Evolutionary conservation across 2,113 vertebrate species (phyloP), one percentile per base, ranked within the genome.

Genomic region (Lophochroa leadbeateri): DNA sequence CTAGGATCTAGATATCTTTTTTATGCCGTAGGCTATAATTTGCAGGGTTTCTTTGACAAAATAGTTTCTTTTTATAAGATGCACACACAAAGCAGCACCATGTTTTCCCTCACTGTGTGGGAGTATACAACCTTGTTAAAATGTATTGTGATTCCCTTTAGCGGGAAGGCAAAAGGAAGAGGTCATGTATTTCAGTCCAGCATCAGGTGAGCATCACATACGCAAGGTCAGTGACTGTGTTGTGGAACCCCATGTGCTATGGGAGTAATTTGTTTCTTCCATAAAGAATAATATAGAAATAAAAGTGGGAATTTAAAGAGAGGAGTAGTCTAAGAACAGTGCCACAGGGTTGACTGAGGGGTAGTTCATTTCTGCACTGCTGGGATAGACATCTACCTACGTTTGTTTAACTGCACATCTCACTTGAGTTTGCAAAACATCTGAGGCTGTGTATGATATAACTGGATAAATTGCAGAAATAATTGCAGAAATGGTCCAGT

Each of bases 21-120:
- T 75, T 86, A 44, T 88, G 55, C 92, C 79, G 81, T 29, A 78
- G 76, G 90, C 92, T 96, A 19, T 90, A 93, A 93, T 96, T 94
- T 94, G 90, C 79, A 77, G 61, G 65, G 17, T 67, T 94, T 64
- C 83, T 95, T 67, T 78, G 61, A 89, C 88, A 84, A 70, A 94
- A 86, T 17, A 63, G 65, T 83, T 90, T 88, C 9, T 92, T 94
- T 95, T 88, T 57, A 16, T 46, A 61, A 81, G 91, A 60, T 67
- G 49, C 37, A 68, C 29, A 39, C 33, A 43, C 31, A 67, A 29
- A 83, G 82, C 55, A 95, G 83, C 60, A 69, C 37, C 25, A 6
- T 11, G 17, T 64, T 96, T 87, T 65, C 65, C 61, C 43, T 88
- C 43, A 5, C 37, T 41, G 12, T 47, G 87, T 95, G 82, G 80